Conservation (phyloP, 2,113 vertebrate species). For the Gallinago undulata region DNA sequence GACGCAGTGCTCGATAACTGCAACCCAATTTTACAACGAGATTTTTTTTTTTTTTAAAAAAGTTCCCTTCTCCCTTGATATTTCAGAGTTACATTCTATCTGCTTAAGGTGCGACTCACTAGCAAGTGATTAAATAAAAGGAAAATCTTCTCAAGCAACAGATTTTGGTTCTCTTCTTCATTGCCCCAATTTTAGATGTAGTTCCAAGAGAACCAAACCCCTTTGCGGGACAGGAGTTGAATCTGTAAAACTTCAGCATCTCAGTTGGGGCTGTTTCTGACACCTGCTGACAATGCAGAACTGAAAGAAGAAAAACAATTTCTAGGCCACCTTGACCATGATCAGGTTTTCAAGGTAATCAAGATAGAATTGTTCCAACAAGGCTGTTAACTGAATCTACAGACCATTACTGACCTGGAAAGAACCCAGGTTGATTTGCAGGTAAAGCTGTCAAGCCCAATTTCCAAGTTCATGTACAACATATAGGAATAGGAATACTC, state of each 20-base stretch:
- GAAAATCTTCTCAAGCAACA: neutral
- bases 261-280: neutral
- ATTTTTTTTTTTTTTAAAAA: neutral
- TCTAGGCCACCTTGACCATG: neutral
- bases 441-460: neutral
- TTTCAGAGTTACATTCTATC: neutral
- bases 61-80: neutral
- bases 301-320: neutral
- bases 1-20: neutral
- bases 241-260: neutral
- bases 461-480: neutral
- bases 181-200: neutral
- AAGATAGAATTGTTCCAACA: neutral
- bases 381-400: neutral
- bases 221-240: rapidly evolving
- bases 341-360: neutral
- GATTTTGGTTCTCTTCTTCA: neutral
- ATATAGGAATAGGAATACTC: neutral
- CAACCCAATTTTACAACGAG: neutral
- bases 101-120: neutral
- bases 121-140: neutral
- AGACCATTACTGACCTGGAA: neutral
- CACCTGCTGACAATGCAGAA: neutral
- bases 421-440: neutral
- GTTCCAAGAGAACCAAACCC: neutral